Conservation (phyloP, 1,140 invertebrate species). For the Planococcus citri region DNA sequence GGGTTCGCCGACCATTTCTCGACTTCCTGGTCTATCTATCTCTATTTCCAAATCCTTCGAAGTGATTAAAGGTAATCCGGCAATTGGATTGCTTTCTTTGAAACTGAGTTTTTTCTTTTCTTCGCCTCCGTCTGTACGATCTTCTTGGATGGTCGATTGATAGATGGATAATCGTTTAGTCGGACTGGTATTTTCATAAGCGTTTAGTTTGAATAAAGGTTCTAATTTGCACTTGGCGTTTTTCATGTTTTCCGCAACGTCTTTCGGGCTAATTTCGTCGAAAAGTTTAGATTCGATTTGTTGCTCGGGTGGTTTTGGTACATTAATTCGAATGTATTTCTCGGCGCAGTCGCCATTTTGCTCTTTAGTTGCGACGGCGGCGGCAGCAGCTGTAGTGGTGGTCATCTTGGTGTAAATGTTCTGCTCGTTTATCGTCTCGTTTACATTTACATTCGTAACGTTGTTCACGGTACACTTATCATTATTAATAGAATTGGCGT, state of each 20-base stretch:
- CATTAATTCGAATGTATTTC: background rate
- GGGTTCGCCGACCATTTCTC: conserved; percentile 64
- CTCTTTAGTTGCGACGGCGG: too few species aligned
- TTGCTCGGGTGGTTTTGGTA: too few species aligned
- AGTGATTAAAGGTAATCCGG: background rate
- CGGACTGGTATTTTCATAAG: background rate
- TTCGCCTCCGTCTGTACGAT: background rate
- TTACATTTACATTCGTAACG: background rate
- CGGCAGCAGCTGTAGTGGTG: too few species aligned
- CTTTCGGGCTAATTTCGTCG: background rate
- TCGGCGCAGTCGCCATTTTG: background rate
- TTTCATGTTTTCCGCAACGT: background rate
- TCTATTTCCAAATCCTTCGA: background rate
- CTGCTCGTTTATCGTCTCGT: background rate
- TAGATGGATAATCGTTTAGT: background rate
- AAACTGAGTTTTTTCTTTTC: conserved; percentile 41
- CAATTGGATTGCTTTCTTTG: conserved; percentile 34
- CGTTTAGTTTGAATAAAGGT: background rate
- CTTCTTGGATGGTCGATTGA: background rate
- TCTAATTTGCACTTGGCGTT: background rate
- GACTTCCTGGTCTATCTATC: conserved; percentile 35
- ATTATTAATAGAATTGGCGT: background rate
- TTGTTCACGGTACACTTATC: background rate
- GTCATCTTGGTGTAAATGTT: background rate
- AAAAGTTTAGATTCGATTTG: too few species aligned